Percentiles rank a stretch among this genome's conserved stretches.
Evolutionary conservation across 1,140 invertebrate genomes (phyloP).

Genomic region (Drosophila teissieri): DNA sequence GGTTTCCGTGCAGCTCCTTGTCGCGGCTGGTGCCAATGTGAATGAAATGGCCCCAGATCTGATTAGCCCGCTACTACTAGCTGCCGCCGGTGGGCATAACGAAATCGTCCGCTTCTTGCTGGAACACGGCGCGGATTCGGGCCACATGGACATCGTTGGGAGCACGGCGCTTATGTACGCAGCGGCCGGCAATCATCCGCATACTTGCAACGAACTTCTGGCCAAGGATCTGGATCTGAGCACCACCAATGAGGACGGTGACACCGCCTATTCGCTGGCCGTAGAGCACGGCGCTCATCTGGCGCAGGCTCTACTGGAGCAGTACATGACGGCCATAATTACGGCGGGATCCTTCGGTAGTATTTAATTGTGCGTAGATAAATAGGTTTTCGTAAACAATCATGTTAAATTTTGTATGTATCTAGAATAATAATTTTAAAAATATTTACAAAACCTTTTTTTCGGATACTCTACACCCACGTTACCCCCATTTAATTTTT

Average conservation of each 20-base stretch:
- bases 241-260: conserved; percentile 90
- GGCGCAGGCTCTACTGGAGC: conserved; percentile 77
- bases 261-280: conserved; percentile 93
- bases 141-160: conserved; percentile 93
- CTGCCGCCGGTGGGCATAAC: conserved; percentile 93
- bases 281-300: conserved; percentile 84
- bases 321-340: conserved; percentile 76
- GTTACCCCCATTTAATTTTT: too few species aligned
- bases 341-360: conserved; percentile 55
- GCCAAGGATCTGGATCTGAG: conserved; percentile 90
- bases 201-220: conserved; percentile 93
- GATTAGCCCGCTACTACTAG: conserved; percentile 94
- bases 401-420: neutral
- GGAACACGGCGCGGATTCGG: conserved; percentile 90
- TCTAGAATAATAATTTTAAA: neutral
- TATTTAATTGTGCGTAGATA: conserved; percentile 26
- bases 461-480: too few species aligned
- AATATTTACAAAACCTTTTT: too few species aligned
- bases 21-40: conserved; percentile 90
- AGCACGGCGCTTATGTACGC: conserved; percentile 96
- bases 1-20: conserved; percentile 88
- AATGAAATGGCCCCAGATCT: conserved; percentile 90
- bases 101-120: conserved; percentile 93
- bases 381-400: neutral
- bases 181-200: conserved; percentile 93